Evolutionary conservation across 1,140 invertebrate genomes (phyloP), one percentile per base, ranked within the genome.

Genomic region (Nilaparvata lugens): DNA sequence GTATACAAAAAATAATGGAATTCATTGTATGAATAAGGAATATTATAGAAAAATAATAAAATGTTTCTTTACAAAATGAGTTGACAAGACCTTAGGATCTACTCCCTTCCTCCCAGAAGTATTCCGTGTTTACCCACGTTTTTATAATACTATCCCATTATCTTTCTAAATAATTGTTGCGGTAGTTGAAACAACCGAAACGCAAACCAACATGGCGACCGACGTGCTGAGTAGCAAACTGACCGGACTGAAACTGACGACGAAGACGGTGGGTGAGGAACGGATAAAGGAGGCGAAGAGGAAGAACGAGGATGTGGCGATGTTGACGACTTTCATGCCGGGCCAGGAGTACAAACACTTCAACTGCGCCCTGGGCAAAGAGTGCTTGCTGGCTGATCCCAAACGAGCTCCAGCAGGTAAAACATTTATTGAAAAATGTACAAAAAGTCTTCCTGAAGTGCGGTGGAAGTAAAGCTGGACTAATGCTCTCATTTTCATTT

Each of bases 261-360:
- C 83, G 35, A 88, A 87, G 74, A 89, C 82, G 18, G 82, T 87
- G 43, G 86, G 86, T 9, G 83, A 86, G 62, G 86, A 89, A 11
- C 76, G 86, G 68, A 88, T 89, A 66, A 78, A 80, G 65, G 79
- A 81, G 69, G 88, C 88, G 14, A 81, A 84, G 70, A 87, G 89
- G 64, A 85, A 83, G 68, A 87, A 90, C 71, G 89, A 92, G 73
- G 89, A 92, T 76, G 81, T 91, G 42, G 89, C 89, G 43, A 84
- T 92, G 67, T 76, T 92, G 62, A 88, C 87, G 58, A 90, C 90
- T 82, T 86, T 92, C 63, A 72, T 88, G 51, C 85, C 85, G 0
- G 60, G 64, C 2, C 78, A 80, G 66, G 85, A 88, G 68, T 82
- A 85, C 62, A 85, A 83, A 70, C 77, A 78, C 63, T 93, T 93